Evolutionary conservation across 2,797 vertebrate genomes (phyloP).

Genomic region (Jordanella pulchra): DNA sequence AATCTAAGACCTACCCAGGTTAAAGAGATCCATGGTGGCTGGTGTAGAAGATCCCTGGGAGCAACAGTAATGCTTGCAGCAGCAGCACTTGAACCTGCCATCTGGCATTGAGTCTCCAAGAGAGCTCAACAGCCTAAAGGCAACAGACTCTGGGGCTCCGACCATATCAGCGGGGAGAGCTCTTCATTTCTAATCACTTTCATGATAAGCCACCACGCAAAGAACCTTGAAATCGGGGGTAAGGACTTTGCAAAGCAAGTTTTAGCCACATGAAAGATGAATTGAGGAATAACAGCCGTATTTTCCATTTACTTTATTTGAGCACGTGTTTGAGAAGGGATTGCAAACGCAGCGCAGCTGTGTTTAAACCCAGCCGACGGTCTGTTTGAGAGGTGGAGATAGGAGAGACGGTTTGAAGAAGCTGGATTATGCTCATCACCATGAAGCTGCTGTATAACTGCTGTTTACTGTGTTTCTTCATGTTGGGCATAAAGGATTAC

Average conservation of each 20-base stretch:
- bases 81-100: constrained; percentile 48
- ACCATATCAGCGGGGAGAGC: constrained; percentile 64
- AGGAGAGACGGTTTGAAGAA: constrained; percentile 38
- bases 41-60: constrained; percentile 49
- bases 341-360: constrained; percentile 42
- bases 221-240: constrained; percentile 65
- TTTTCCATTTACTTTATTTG: constrained; percentile 47
- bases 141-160: constrained; percentile 60
- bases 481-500: constrained; percentile 2
- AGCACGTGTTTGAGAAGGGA: constrained; percentile 37
- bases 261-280: constrained; percentile 55
- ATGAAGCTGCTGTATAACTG: constrained; percentile 36
- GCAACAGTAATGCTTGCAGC: constrained; percentile 58
- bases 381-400: constrained; percentile 51
- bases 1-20: constrained; percentile 37
- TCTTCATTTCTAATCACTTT: constrained; percentile 71
- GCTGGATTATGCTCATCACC: constrained; percentile 52
- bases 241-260: constrained; percentile 52
- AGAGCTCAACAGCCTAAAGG: constrained; percentile 57
- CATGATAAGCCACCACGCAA: constrained; percentile 56
- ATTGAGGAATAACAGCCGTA: constrained; percentile 47
- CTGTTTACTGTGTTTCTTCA: constrained; percentile 18
- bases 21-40: constrained; percentile 47
- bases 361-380: constrained; percentile 59
- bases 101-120: constrained; percentile 60